Conservation (phyloP, 2,888 invertebrate genomes). For the Allygus modestus region DNA sequence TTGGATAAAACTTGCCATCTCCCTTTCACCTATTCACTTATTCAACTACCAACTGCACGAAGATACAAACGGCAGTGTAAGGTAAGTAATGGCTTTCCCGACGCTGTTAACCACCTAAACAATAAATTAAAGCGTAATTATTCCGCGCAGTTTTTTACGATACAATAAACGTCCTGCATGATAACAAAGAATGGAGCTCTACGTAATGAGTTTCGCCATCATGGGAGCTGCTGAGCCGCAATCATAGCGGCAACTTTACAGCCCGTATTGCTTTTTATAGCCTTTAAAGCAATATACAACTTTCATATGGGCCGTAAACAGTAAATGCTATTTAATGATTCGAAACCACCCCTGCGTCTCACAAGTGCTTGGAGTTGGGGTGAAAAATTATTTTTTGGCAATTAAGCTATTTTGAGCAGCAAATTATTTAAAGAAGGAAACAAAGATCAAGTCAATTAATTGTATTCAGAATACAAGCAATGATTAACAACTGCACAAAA, state of each 20-base stretch:
- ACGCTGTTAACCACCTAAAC: not conserved
- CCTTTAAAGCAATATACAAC: constrained; percentile 55
- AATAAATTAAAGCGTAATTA: constrained; percentile 29
- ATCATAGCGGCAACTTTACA: constrained; percentile 27
- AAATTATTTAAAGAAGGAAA: no score
- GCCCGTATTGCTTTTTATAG: constrained; percentile 44
- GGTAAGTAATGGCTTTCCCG: not conserved
- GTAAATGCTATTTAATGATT: constrained; percentile 54
- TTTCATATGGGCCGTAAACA: constrained; percentile 51
- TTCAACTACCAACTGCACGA: no score
- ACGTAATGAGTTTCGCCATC: constrained; percentile 35
- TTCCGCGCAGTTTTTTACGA: constrained; percentile 35
- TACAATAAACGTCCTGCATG: constrained; percentile 40
- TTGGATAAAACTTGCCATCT: no score
- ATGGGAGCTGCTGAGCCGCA: constrained; percentile 4
- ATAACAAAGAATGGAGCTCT: constrained; percentile 29
- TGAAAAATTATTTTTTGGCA: no score
- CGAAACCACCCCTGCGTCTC: constrained; percentile 15
- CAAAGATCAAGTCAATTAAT: no score
- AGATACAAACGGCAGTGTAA: not conserved
- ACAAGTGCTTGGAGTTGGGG: no score
- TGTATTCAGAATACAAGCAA: no score
- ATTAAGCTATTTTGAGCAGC: no score
- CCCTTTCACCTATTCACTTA: no score
- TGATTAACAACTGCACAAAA: no score